Evolutionary conservation across 2,797 vertebrate genomes (phyloP).

Genomic region (Darevskia nairensis): DNA sequence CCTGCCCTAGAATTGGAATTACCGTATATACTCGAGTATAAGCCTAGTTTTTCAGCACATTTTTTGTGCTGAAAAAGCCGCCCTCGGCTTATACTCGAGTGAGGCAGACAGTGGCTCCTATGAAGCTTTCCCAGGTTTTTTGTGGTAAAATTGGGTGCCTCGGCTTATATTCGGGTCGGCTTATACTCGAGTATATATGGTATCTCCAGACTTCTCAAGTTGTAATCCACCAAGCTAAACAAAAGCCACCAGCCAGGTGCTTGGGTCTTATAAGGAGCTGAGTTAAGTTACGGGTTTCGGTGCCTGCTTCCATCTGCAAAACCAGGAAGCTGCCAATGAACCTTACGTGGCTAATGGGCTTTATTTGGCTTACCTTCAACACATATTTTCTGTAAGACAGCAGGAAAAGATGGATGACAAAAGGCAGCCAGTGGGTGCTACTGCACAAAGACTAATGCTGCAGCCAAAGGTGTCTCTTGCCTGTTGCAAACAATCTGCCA

Average conservation of each 20-base stretch:
- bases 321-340: no score
- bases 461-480: background rate
- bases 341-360: background rate
- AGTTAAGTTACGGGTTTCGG: background rate
- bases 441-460: background rate
- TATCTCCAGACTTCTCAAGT: background rate
- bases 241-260: background rate
- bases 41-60: no score
- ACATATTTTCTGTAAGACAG: background rate
- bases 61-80: no score
- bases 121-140: no score
- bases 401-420: background rate
- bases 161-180: no score
- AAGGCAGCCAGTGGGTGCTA: background rate
- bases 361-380: background rate
- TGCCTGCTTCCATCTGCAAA: background rate
- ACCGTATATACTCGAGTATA: no score
- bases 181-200: no score
- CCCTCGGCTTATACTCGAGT: no score
- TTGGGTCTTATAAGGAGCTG: background rate
- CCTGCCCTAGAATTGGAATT: background rate
- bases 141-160: no score
- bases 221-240: background rate
- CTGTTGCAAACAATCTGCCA: background rate
- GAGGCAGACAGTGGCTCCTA: no score